phyloP scores from a whole-genome alignment of 1,140 invertebrate genomes.

The Lucilia sericata region DNA sequence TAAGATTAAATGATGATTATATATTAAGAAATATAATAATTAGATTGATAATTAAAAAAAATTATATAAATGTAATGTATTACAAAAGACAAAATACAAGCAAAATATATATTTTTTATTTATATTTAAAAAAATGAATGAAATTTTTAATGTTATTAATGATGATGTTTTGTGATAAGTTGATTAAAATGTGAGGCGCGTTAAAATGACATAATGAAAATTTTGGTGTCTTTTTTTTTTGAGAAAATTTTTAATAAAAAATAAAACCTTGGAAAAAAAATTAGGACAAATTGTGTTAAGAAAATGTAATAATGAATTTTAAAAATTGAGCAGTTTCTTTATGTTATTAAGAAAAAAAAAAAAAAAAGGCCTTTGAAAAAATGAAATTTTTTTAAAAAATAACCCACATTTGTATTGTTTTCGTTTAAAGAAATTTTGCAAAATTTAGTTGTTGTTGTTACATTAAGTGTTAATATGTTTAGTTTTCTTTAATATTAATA shows the following conservation, averaged over 20 bases:
- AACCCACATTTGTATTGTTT: too few species aligned
- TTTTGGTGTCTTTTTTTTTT: slow-evolving; percentile 46
- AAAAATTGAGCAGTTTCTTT: slow-evolving; percentile 4
- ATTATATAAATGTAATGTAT: slow-evolving; percentile 40
- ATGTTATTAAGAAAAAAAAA: not conserved
- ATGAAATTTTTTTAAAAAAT: not conserved
- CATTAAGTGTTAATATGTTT: not conserved
- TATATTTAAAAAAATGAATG: slow-evolving; percentile 44
- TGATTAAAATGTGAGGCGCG: slow-evolving; percentile 22
- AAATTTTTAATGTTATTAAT: slow-evolving; percentile 30
- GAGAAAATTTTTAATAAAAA: slow-evolving; percentile 28
- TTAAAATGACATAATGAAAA: slow-evolving; percentile 32
- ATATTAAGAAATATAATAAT: slow-evolving; percentile 38
- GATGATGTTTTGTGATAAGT: not conserved
- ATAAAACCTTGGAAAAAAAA: slow-evolving; percentile 29
- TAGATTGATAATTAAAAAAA: slow-evolving; percentile 31
- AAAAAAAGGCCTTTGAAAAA: slow-evolving; percentile 9
- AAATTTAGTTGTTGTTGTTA: not conserved
- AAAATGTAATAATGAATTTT: not conserved
- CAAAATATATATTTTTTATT: not conserved
- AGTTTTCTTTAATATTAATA: slow-evolving; percentile 33
- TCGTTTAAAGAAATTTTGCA: slow-evolving; percentile 11
- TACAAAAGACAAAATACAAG: slow-evolving; percentile 39
- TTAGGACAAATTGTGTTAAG: not conserved
- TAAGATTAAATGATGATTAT: slow-evolving; percentile 43